Evolutionary conservation across 2,888 invertebrate genomes (phyloP).

Genomic region (Trichogramma evanescens): DNA sequence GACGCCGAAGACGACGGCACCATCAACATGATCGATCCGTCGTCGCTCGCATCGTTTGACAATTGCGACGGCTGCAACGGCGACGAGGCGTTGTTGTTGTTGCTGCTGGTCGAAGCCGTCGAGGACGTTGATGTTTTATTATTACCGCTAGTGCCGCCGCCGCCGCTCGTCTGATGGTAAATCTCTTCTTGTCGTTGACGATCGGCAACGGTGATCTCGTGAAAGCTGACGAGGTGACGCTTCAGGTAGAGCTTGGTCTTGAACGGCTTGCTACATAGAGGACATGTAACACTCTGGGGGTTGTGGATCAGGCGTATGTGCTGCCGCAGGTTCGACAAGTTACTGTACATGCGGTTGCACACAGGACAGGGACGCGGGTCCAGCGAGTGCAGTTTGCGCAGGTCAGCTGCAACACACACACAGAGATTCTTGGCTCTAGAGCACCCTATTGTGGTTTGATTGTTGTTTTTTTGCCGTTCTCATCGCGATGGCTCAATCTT

Average conservation of each 20-base stretch:
- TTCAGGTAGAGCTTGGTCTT: slow-evolving; percentile 59
- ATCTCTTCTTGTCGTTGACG: slow-evolving; percentile 45
- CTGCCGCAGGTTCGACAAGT: slow-evolving; percentile 59
- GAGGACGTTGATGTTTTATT: slow-evolving; percentile 1
- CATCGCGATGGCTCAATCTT: too few species aligned
- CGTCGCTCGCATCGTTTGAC: too few species aligned
- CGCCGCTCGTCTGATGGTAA: slow-evolving; percentile 36
- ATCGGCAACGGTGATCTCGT: slow-evolving; percentile 47
- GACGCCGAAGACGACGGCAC: too few species aligned
- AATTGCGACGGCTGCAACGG: neutral
- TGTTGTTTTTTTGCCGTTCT: too few species aligned
- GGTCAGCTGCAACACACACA: slow-evolving; percentile 50
- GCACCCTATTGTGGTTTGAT: slow-evolving; percentile 22
- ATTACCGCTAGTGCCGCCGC: slow-evolving; percentile 3
- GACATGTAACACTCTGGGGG: slow-evolving; percentile 57
- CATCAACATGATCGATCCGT: neutral
- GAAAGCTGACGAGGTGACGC: slow-evolving; percentile 55
- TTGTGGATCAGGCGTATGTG: slow-evolving; percentile 62
- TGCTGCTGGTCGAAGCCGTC: neutral
- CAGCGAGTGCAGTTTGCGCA: slow-evolving; percentile 51
- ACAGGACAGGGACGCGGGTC: slow-evolving; percentile 57
- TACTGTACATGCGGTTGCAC: slow-evolving; percentile 61
- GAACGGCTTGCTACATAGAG: slow-evolving; percentile 57
- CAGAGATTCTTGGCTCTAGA: slow-evolving; percentile 38
- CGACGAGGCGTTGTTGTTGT: neutral